Evolutionary conservation across 1,140 invertebrate species (phyloP).

Genomic region (Ostrea edulis): DNA sequence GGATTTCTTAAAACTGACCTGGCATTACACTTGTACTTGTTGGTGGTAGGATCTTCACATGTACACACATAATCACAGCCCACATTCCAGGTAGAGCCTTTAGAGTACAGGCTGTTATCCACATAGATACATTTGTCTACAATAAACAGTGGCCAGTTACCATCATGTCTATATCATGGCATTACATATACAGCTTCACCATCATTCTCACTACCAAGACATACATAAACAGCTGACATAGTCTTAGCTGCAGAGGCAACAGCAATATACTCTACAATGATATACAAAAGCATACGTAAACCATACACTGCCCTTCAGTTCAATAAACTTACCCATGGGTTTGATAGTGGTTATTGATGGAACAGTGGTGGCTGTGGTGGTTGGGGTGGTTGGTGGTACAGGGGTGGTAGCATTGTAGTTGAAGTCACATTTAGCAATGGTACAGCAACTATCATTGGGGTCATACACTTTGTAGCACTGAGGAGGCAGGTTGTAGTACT

Average conservation of each 20-base stretch:
- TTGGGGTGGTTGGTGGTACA: constrained; percentile 49
- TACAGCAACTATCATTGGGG: constrained; percentile 67
- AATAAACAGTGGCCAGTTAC: not conserved
- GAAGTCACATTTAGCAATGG: constrained; percentile 64
- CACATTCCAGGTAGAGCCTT: constrained; percentile 67
- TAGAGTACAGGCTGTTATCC: constrained; percentile 61
- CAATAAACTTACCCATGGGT: constrained; percentile 32
- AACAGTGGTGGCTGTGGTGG: constrained; percentile 47
- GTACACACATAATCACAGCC: constrained; percentile 66
- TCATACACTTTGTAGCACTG: constrained; percentile 64
- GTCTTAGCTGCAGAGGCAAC: too few species aligned
- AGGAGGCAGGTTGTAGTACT: constrained; percentile 67
- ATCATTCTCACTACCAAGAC: too few species aligned
- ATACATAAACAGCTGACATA: too few species aligned
- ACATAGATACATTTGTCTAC: constrained; percentile 66
- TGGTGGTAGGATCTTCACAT: constrained; percentile 62
- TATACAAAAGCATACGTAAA: too few species aligned
- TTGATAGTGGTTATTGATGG: constrained; percentile 47
- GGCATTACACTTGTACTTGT: constrained; percentile 65
- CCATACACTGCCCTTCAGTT: too few species aligned
- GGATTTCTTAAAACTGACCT: constrained; percentile 47
- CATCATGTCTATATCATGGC: not conserved
- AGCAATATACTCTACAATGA: too few species aligned
- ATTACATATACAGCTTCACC: not conserved
- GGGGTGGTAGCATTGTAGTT: constrained; percentile 56